These are phyloP conservation scores for Ceyx margarethae DNA, from an alignment of 2,113 vertebrate genomes.

Conservation along the genomic window DNA sequence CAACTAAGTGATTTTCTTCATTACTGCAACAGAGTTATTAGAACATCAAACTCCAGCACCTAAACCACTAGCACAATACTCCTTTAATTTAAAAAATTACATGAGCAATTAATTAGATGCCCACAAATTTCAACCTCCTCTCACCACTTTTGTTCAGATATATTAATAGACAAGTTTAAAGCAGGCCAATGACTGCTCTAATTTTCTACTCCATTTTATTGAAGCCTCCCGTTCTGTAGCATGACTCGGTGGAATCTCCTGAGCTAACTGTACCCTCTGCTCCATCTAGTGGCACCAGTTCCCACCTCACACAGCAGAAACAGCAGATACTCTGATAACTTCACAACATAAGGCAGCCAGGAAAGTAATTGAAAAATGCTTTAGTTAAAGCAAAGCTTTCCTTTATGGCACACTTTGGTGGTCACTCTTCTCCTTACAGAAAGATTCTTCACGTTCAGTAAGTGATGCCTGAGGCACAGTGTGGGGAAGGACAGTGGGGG, in stretches of 20 bases:
- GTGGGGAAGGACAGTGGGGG: not conserved
- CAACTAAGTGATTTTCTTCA: not conserved
- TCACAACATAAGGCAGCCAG: not conserved
- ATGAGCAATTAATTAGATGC: not conserved
- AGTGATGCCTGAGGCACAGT: not conserved
- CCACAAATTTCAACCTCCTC: not conserved
- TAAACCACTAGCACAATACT: not conserved
- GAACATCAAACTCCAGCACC: not conserved
- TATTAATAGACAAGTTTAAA: constrained; percentile 3
- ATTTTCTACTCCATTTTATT: constrained; percentile 20
- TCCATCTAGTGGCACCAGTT: constrained; percentile 58
- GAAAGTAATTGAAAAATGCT: not conserved
- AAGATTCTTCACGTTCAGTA: not conserved
- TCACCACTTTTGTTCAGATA: not conserved
- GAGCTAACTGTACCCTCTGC: not conserved
- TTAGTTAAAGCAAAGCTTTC: not conserved
- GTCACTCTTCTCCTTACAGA: not conserved
- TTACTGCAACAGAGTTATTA: not conserved
- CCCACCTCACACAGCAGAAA: not conserved
- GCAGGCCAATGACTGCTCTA: not conserved
- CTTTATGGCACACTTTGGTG: not conserved
- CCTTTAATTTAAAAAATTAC: not conserved
- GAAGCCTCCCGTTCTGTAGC: not conserved
- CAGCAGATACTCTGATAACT: not conserved
- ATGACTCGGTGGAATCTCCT: accelerated